Evolutionary conservation across 2,113 vertebrate genomes (phyloP).

Genomic region (Bombycilla garrulus): DNA sequence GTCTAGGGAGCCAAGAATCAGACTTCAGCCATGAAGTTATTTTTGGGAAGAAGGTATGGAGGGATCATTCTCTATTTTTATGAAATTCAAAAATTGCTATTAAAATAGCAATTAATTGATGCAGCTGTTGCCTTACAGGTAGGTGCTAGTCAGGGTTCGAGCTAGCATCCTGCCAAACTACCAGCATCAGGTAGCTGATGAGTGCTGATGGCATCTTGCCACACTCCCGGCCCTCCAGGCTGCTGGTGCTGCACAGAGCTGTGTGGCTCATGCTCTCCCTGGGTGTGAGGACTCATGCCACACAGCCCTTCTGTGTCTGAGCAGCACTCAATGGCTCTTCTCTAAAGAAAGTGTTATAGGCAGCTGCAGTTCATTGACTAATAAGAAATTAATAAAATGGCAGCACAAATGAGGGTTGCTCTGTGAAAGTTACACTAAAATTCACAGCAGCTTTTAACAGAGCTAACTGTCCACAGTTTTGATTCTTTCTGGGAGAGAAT

Average conservation of each 20-base stretch:
- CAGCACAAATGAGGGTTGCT: neutral
- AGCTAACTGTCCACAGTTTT: neutral
- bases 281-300: neutral
- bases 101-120: neutral
- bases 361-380: neutral
- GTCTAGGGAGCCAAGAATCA: neutral
- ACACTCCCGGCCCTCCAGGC: accelerated
- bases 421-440: neutral
- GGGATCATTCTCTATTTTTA: neutral
- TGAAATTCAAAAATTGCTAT: neutral
- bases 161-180: neutral
- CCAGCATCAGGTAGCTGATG: neutral
- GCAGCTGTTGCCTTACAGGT: neutral
- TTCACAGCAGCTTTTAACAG: neutral
- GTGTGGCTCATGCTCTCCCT: neutral
- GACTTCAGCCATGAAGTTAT: neutral
- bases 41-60: neutral
- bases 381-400: neutral
- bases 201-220: neutral
- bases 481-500: neutral
- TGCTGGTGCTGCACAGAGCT: neutral
- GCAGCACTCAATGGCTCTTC: neutral
- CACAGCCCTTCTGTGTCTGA: neutral
- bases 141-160: neutral
- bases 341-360: neutral